These are phyloP conservation scores for Phoebastria nigripes DNA, from an alignment of 2,797 vertebrate species.

Conservation along the genomic window DNA sequence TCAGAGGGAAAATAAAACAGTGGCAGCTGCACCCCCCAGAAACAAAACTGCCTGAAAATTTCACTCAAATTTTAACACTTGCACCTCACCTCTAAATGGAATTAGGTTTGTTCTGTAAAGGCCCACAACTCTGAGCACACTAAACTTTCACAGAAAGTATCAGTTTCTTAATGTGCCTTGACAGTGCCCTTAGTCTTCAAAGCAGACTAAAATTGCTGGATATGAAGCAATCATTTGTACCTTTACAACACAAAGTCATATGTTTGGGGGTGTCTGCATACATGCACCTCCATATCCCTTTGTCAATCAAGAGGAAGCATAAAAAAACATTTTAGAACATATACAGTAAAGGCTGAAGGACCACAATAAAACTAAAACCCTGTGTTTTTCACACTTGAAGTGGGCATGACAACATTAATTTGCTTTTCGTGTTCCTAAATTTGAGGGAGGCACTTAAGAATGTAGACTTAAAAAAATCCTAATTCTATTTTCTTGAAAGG, in stretches of 20 bases:
- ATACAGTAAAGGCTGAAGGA: background rate
- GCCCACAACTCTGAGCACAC: background rate
- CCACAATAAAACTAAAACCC: background rate
- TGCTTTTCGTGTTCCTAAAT: background rate
- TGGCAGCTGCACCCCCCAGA: background rate
- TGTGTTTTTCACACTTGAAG: background rate
- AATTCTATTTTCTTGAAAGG: background rate
- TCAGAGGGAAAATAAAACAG: background rate
- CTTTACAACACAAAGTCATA: background rate
- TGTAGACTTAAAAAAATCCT: background rate
- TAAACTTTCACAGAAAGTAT: background rate
- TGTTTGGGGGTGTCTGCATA: background rate
- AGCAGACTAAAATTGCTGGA: background rate
- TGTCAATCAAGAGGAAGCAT: background rate
- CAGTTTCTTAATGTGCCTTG: background rate
- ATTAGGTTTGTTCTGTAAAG: background rate
- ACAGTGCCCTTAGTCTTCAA: background rate
- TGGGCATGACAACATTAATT: background rate
- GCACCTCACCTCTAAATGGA: background rate
- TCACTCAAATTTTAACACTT: background rate
- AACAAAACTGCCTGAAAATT: background rate
- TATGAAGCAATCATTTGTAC: background rate
- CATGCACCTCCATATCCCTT: background rate
- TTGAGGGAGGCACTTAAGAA: background rate
- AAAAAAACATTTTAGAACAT: background rate